Conservation (phyloP, 1,140 invertebrate genomes). For the Dinothrombium tinctorium region DNA sequence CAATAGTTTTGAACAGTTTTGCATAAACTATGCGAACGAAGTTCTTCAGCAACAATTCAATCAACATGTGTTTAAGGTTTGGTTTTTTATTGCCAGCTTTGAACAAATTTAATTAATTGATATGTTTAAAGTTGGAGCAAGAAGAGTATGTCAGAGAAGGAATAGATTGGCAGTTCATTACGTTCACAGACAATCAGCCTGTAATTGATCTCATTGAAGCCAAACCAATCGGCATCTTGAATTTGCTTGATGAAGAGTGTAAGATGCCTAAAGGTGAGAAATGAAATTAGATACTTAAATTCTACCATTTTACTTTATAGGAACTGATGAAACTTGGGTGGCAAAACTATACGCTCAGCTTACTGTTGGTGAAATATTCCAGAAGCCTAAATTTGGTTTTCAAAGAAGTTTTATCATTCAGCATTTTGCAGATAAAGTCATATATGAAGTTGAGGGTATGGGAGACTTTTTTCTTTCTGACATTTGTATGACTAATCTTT, state of each 20-base stretch:
- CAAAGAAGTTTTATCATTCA: slow-evolving; percentile 59
- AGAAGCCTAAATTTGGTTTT: slow-evolving; percentile 55
- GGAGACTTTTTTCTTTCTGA: neutral
- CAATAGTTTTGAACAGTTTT: slow-evolving; percentile 98
- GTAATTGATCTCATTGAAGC: slow-evolving; percentile 95
- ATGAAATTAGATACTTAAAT: neutral
- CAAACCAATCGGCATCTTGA: slow-evolving; percentile 67
- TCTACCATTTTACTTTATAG: slow-evolving; percentile 26
- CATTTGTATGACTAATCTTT: too few relatives aligned
- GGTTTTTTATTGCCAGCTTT: slow-evolving; percentile 7
- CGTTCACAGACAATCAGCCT: slow-evolving; percentile 96
- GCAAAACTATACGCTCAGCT: slow-evolving; percentile 62
- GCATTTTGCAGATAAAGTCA: slow-evolving; percentile 81
- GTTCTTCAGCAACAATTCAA: slow-evolving; percentile 98
- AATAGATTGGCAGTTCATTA: slow-evolving; percentile 96
- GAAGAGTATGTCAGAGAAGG: slow-evolving; percentile 90
- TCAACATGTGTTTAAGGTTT: slow-evolving; percentile 74
- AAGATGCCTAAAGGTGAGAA: slow-evolving; percentile 54
- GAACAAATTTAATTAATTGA: too few relatives aligned
- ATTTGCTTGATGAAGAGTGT: slow-evolving; percentile 59
- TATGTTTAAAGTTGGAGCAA: slow-evolving; percentile 47
- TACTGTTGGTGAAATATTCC: slow-evolving; percentile 37
- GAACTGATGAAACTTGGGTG: slow-evolving; percentile 74
- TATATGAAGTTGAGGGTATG: slow-evolving; percentile 45
- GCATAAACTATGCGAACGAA: slow-evolving; percentile 98